A percentile compares a stretch with the other conserved stretches of the same genome.
phyloP scores from a whole-genome alignment of 2,797 vertebrate species.

The Epinephelus malabaricus region DNA sequence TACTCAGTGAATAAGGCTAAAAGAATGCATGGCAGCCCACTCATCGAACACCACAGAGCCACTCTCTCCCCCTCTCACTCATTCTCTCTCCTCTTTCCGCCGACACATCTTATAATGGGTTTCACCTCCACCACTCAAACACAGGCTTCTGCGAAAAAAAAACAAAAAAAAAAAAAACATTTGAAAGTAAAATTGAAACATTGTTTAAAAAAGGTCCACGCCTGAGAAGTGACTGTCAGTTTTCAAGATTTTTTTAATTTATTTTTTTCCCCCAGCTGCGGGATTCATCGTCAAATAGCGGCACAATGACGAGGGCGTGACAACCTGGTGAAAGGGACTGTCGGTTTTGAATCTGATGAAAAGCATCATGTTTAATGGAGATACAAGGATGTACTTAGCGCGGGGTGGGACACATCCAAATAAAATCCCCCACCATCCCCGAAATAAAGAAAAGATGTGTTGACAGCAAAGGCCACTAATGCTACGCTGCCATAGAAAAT shows the following conservation, averaged over 20 bases:
- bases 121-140: constrained; percentile 81
- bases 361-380: constrained; percentile 68
- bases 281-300: constrained; percentile 61
- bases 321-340: constrained; percentile 71
- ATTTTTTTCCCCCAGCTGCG: neutral
- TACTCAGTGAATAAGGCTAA: constrained; percentile 85
- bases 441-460: constrained; percentile 53
- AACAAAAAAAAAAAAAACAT: constrained; percentile 51
- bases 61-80: constrained; percentile 57
- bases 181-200: constrained; percentile 77
- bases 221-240: constrained; percentile 70
- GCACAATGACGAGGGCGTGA: constrained; percentile 78
- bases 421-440: constrained; percentile 30
- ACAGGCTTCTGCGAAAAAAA: constrained; percentile 25
- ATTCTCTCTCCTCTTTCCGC: constrained; percentile 70
- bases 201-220: constrained; percentile 71
- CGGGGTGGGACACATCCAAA: constrained; percentile 16
- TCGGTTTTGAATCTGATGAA: constrained; percentile 65
- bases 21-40: constrained; percentile 87
- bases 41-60: constrained; percentile 77
- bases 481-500: constrained; percentile 32
- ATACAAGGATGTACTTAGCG: constrained; percentile 41
- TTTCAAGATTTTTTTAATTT: constrained; percentile 40
- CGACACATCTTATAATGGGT: constrained; percentile 81
- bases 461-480: constrained; percentile 67